Base-by-base conservation (phyloP, 2,888 invertebrate species). In the Drosophila phalerata region DNA sequence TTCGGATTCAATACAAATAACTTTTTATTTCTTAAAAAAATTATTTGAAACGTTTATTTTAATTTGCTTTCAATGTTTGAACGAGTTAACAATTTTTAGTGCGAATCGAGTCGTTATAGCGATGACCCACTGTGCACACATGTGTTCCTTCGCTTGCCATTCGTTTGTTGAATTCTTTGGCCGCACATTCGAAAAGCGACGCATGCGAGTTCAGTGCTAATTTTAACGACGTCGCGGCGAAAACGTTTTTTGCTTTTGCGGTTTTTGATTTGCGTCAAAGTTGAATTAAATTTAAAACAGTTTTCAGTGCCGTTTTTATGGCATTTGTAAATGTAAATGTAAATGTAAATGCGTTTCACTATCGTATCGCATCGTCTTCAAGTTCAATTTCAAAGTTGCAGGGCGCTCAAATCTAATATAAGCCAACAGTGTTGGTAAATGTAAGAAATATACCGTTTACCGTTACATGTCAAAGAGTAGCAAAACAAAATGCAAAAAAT, bases 141-240 rank as follows among this genome's bases (percentile, higher is more conserved):
- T 22, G 13, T 47, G 17, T 57, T 28, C 17, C 17, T 57, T 22
- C 25, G 48, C 19, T 13, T 52, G 57, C 22, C 22, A 22, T 22
- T 22, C 22, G 22, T 53, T 57, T 63, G 66, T 73, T 61, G 70
- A 77, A 81, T 80, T 76, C 82, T 80, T 82, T 84, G 83, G 80
- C 81, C 65, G 70, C 71, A 76, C 80, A 82, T 73, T 84, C 73
- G 82, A 52, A 68, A 58, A 70, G 74, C 75, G 64, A 67, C 64
- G 77, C 77, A 74, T 77, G 64, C 77, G 75, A 75, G 81, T 81
- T 84, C 75, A 83, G 85, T 84, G 82, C 82, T 83, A 84, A 83
- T 84, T 84, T 84, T 85, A 84, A 77, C 83, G 83, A 79, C 83
- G 76, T 82, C 83, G 73, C 85, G 82, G 80, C 77, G 83, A 43